Evolutionary conservation across 2,888 invertebrate species (phyloP).

Genomic region (Portevinia maculata): DNA sequence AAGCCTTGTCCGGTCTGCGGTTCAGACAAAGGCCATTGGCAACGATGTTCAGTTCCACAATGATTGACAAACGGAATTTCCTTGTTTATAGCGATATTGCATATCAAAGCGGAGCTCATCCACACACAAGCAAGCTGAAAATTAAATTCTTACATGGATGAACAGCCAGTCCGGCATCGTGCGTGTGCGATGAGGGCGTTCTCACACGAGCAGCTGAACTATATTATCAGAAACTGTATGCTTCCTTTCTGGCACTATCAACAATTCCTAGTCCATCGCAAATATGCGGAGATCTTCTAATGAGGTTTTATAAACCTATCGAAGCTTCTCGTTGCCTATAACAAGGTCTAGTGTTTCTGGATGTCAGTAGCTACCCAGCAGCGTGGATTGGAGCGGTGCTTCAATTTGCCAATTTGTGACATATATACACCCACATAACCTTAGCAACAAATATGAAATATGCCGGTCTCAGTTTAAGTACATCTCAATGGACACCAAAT

Average conservation of each 20-base stretch:
- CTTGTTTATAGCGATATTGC: slow-evolving; percentile 29
- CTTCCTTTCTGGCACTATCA: not conserved
- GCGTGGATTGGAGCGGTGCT: not conserved
- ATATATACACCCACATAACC: not conserved
- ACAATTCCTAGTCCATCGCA: not conserved
- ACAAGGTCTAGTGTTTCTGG: not conserved
- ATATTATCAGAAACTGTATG: slow-evolving; percentile 1
- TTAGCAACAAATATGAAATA: slow-evolving; percentile 1
- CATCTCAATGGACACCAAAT: slow-evolving; percentile 31
- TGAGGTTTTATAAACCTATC: slow-evolving; percentile 5
- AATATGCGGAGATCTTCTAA: slow-evolving; percentile 9
- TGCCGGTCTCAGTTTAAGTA: slow-evolving; percentile 16
- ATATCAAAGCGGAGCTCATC: slow-evolving; percentile 24
- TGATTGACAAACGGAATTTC: slow-evolving; percentile 31
- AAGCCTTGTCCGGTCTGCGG: slow-evolving; percentile 3
- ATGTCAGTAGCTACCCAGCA: not conserved
- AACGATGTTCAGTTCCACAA: slow-evolving; percentile 15
- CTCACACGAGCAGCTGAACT: not conserved
- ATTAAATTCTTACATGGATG: slow-evolving; percentile 33
- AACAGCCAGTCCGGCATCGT: not conserved
- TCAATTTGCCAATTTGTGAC: slow-evolving; percentile 7
- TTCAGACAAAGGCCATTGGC: slow-evolving; percentile 28
- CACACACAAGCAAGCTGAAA: slow-evolving; percentile 29
- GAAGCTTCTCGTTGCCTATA: not conserved
- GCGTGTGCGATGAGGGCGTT: not conserved